These are phyloP conservation scores for Dicranocentrus wangi DNA, from an alignment of 2,888 invertebrate species.

Conservation along the genomic window DNA sequence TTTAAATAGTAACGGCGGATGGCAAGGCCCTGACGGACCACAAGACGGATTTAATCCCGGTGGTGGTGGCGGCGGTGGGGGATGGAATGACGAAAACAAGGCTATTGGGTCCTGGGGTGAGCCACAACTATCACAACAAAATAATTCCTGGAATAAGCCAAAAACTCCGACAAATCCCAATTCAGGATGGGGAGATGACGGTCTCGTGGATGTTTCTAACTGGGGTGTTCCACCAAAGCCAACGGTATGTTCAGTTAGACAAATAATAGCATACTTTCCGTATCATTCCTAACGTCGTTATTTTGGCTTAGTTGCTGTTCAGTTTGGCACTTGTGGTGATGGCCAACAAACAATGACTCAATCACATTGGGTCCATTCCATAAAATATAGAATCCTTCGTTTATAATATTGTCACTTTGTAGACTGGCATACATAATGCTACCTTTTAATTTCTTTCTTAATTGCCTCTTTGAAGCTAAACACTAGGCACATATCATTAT, in stretches of 20 bases:
- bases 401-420: not conserved
- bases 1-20: slow-evolving; percentile 72
- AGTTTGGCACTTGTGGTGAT: slow-evolving; percentile 60
- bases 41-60: slow-evolving; percentile 74
- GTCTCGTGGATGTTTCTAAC: slow-evolving; percentile 81
- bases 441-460: too few species aligned
- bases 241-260: slow-evolving; percentile 56
- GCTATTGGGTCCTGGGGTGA: slow-evolving; percentile 70
- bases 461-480: too few species aligned
- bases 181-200: slow-evolving; percentile 77
- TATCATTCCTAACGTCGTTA: slow-evolving; percentile 1
- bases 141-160: slow-evolving; percentile 76
- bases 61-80: slow-evolving; percentile 75
- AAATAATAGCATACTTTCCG: slow-evolving; percentile 1
- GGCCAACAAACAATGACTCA: slow-evolving; percentile 58
- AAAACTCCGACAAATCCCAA: slow-evolving; percentile 74
- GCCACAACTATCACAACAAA: slow-evolving; percentile 71
- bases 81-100: slow-evolving; percentile 76
- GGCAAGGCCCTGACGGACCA: slow-evolving; percentile 75
- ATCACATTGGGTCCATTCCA: slow-evolving; percentile 58
- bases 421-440: not conserved
- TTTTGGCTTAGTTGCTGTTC: slow-evolving; percentile 40
- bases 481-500: too few species aligned
- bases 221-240: slow-evolving; percentile 80
- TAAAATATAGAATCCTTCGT: not conserved